These are phyloP conservation scores for Anhinga anhinga DNA, from an alignment of 2,113 vertebrate species.

Conservation along the genomic window DNA sequence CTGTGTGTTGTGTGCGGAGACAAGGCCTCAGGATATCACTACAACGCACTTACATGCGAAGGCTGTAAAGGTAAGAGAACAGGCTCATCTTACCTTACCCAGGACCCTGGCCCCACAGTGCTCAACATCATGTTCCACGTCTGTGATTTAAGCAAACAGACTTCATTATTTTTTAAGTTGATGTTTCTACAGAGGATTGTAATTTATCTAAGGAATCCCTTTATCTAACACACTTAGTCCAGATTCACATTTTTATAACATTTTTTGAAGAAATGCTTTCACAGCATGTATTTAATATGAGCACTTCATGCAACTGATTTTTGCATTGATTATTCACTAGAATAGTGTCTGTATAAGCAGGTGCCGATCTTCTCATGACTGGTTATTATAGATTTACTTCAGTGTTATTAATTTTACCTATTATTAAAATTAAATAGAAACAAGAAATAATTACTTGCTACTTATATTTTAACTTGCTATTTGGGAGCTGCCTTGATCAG, in stretches of 20 bases:
- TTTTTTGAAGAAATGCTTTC: neutral
- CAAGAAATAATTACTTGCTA: neutral
- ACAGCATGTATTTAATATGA: neutral
- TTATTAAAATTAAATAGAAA: neutral
- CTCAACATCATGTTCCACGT: neutral
- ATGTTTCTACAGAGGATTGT: neutral
- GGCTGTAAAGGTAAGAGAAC: constrained; percentile 88
- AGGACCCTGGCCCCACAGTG: neutral
- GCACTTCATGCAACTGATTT: neutral
- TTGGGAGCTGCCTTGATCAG: neutral
- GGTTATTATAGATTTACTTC: neutral
- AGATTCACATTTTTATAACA: neutral
- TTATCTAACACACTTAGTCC: accelerated
- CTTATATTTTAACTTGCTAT: neutral
- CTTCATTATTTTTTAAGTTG: neutral
- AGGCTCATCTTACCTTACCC: neutral
- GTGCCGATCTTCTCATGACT: neutral
- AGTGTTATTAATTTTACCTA: neutral
- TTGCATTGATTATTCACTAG: neutral
- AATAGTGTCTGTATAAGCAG: neutral
- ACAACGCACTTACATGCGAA: constrained; percentile 94
- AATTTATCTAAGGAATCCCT: neutral
- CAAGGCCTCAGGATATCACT: constrained; percentile 94
- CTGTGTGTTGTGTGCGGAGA: constrained; percentile 93
- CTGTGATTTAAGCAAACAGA: neutral